Percentiles rank a stretch among this genome's conserved stretches.
These are phyloP conservation scores for Cyrtorhinus lividipennis DNA, from an alignment of 1,140 invertebrate genomes.

Conservation along the genomic window DNA sequence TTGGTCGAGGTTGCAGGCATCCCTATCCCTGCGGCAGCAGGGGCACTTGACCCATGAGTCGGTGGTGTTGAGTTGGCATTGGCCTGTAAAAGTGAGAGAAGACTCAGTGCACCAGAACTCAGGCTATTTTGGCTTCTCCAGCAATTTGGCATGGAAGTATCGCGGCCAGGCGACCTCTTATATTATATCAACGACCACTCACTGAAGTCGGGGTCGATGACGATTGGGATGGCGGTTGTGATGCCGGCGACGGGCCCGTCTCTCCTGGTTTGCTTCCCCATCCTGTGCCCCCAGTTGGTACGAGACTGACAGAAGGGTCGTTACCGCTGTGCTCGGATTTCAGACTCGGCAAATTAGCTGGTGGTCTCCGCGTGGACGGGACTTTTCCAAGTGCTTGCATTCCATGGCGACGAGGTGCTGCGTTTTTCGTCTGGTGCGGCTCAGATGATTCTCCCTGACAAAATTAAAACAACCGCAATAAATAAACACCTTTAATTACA, in stretches of 20 bases:
- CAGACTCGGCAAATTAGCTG: slow-evolving; percentile 91
- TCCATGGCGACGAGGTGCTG: slow-evolving; percentile 87
- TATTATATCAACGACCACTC: too few species aligned
- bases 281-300: slow-evolving; percentile 56
- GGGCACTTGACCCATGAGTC: slow-evolving; percentile 14
- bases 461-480: slow-evolving; percentile 5
- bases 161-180: too few species aligned
- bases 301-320: slow-evolving; percentile 55
- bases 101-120: neutral
- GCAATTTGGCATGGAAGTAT: too few species aligned
- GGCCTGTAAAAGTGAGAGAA: neutral
- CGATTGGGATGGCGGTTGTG: slow-evolving; percentile 15
- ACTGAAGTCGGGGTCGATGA: neutral
- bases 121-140: neutral
- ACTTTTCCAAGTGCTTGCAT: slow-evolving; percentile 97
- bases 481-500: too few species aligned
- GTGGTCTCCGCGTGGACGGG: slow-evolving; percentile 82
- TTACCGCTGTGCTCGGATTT: slow-evolving; percentile 79
- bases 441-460: slow-evolving; percentile 73
- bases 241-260: slow-evolving; percentile 21
- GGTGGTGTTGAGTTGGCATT: neutral
- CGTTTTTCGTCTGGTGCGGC: slow-evolving; percentile 71
- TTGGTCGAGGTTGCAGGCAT: slow-evolving; percentile 24
- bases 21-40: slow-evolving; percentile 19
- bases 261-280: slow-evolving; percentile 42